Conservation (phyloP, 2,888 invertebrate genomes). For the Oligia strigilis region DNA sequence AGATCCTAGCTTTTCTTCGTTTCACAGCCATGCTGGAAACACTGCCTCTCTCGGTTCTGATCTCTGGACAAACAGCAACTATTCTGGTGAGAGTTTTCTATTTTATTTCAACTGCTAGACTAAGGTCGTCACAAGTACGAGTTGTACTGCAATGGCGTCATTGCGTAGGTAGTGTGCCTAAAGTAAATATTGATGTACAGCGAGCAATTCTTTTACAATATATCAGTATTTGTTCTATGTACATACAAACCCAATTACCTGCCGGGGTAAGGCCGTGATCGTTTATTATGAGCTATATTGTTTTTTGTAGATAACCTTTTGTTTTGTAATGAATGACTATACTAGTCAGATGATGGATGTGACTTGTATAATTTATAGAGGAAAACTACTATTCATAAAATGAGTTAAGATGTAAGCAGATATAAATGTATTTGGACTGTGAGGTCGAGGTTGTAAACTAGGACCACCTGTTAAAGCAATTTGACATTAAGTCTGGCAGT, state of each 20-base stretch:
- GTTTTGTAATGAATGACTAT: not conserved
- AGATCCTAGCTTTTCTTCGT: not conserved
- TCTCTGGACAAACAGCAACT: not conserved
- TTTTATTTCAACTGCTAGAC: not conserved
- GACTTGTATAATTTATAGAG: not conserved
- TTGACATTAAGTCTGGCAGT: not conserved
- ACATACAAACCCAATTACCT: slow-evolving; percentile 40
- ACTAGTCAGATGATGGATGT: not conserved
- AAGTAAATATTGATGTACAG: slow-evolving; percentile 42
- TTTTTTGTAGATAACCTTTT: slow-evolving; percentile 13
- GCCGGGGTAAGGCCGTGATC: slow-evolving; percentile 24
- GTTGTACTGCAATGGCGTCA: slow-evolving; percentile 17
- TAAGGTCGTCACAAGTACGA: not conserved
- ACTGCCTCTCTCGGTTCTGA: not conserved
- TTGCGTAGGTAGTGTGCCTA: slow-evolving; percentile 21
- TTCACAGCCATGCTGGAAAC: not conserved
- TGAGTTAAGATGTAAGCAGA: not conserved
- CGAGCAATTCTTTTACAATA: slow-evolving; percentile 25
- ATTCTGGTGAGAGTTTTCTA: not conserved
- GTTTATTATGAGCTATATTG: slow-evolving; percentile 25
- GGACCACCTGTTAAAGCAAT: not conserved
- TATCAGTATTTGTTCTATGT: slow-evolving; percentile 33
- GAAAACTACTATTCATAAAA: not conserved
- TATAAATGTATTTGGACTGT: not conserved
- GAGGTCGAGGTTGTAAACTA: not conserved